Base-by-base conservation (phyloP, 2,888 invertebrate species). In the Diplolepis rosae region DNA sequence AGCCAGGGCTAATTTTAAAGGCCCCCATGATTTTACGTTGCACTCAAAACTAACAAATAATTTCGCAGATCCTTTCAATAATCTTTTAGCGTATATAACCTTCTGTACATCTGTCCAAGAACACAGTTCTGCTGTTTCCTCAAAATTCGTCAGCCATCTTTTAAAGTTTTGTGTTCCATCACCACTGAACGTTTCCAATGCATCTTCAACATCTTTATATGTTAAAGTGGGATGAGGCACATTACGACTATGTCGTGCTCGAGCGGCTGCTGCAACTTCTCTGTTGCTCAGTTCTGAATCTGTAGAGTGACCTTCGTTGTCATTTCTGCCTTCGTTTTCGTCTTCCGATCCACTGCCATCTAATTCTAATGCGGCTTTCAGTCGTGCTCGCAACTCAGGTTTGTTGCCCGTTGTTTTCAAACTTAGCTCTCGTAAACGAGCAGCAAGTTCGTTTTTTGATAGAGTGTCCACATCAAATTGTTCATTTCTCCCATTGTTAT, bases 31-130 rank as follows among this genome's bases (percentile, higher is more conserved):
- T 9, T 67, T 77, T 0, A 56, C 22, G 24, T 66, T 13, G 18
- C 66, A 52, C 32, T 75, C 73, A 45, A 70, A 75, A 13, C 71
- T 65, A 0, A 75, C 66, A 32, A 74, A 78, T 18, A 79, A 50
- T 30, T 79, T 79, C 5, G 79, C 79, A 0, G 78, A 74, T 11
- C 77, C 78, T 45, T 32, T 18, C 1, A 80, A 51, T 27, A 79
- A 51, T 65, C 56, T 68, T 52, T 76, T 78, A 1, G 76, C 75
- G 15, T 78, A 79, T 4, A 79, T 69, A 1, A 78, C 71, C 65
- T 66, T 75, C 32, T 79, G 77, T 1, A 70, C 48, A 7, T 80
- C 72, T 4, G 50, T 66, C 78, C 76, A 79, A 1, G 51, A 4
- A 24, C 78, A 78, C n/a, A 81, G 22, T 24, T 15, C 51, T 1